Percentiles rank a stretch among this genome's conserved stretches.
Conservation (phyloP, 2,888 invertebrate species). For the Mythimna lalbum region DNA sequence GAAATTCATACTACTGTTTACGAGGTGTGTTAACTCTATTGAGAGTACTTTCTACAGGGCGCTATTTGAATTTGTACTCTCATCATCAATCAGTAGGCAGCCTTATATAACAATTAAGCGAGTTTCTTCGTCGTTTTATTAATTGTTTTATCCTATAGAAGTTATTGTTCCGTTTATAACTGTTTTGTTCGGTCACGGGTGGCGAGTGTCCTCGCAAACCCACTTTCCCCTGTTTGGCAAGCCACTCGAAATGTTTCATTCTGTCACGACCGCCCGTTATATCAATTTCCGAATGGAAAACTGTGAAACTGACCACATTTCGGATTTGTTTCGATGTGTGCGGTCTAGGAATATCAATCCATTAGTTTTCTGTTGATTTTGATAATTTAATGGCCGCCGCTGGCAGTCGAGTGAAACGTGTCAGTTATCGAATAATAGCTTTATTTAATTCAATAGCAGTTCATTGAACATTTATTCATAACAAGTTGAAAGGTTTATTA, state of each 20-base stretch:
- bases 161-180: conserved; percentile 59
- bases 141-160: conserved; percentile 54
- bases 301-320: conserved; percentile 60
- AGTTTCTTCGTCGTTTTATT: conserved; percentile 50
- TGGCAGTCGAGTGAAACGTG: conserved; percentile 9
- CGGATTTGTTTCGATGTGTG: conserved; percentile 49
- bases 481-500: not conserved
- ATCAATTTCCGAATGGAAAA: conserved; percentile 68
- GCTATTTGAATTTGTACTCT: conserved; percentile 41
- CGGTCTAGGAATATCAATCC: conserved; percentile 49
- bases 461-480: not conserved
- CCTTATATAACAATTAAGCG: conserved; percentile 53
- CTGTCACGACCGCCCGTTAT: conserved; percentile 68
- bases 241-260: conserved; percentile 70
- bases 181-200: conserved; percentile 73
- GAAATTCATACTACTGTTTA: conserved; percentile 43
- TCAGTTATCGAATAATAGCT: not conserved
- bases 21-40: conserved; percentile 10
- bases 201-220: conserved; percentile 74
- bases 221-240: conserved; percentile 81
- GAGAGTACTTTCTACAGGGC: conserved; percentile 51
- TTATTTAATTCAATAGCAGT: not conserved
- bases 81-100: conserved; percentile 33
- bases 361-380: conserved; percentile 33
- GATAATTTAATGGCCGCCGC: conserved; percentile 4